phyloP scores from a whole-genome alignment of 2,888 invertebrate genomes.

The Darwinula stevensoni region DNA sequence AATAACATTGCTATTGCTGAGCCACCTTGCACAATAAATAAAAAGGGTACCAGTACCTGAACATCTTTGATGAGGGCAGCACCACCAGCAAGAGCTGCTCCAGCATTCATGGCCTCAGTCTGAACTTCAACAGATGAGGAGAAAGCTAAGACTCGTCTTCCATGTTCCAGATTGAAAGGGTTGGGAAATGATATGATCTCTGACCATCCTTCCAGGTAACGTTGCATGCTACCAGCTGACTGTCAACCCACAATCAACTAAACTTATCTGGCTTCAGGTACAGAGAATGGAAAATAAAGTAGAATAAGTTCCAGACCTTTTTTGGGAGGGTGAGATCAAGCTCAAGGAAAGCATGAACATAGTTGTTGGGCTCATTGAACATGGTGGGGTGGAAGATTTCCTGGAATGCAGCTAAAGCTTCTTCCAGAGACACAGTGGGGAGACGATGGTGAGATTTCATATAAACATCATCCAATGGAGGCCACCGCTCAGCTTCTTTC shows the following conservation, averaged over 20 bases:
- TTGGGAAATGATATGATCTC: constrained; percentile 35
- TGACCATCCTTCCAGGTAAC: constrained; percentile 21
- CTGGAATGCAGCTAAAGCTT: constrained; percentile 43
- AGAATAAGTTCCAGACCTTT: constrained; percentile 19
- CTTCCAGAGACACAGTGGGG: constrained; percentile 34
- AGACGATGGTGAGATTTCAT: constrained; percentile 24
- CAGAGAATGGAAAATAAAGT: background rate
- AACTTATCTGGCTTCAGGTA: too few species aligned
- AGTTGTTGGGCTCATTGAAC: constrained; percentile 40
- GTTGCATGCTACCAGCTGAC: background rate
- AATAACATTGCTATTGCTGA: too few species aligned
- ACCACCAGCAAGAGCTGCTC: constrained; percentile 41
- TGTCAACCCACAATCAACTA: too few species aligned
- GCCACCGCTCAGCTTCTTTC: background rate
- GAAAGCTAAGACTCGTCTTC: constrained; percentile 38
- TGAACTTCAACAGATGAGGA: constrained; percentile 31
- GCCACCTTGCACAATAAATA: too few species aligned
- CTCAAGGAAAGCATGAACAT: constrained; percentile 37
- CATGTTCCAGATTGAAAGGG: constrained; percentile 33
- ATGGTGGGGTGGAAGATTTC: constrained; percentile 57
- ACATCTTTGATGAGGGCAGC: constrained; percentile 40
- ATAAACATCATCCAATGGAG: constrained; percentile 32
- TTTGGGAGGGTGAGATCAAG: constrained; percentile 44
- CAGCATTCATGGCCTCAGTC: constrained; percentile 29
- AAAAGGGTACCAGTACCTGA: too few species aligned